These are phyloP conservation scores for Ginglymostoma cirratum DNA, from an alignment of 2,113 vertebrate species.

Conservation along the genomic window DNA sequence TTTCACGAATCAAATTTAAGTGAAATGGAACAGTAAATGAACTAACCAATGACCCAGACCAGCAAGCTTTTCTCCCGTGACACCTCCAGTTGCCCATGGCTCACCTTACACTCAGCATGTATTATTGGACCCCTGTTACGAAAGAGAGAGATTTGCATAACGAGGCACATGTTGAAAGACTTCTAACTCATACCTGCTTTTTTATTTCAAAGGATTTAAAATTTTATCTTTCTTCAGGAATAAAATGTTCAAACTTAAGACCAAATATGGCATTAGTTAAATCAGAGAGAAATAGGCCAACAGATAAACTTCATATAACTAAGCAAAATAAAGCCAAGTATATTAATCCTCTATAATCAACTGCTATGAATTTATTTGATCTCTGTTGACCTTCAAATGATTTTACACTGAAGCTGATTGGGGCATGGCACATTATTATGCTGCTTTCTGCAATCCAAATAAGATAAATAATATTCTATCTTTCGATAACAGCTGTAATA, in stretches of 20 bases:
- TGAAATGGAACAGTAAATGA: neutral
- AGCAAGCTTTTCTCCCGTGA: slow-evolving; percentile 80
- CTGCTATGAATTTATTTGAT: neutral
- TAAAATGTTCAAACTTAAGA: neutral
- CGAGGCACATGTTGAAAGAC: neutral
- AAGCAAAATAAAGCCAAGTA: neutral
- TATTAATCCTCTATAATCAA: neutral
- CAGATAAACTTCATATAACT: neutral
- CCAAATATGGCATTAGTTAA: neutral
- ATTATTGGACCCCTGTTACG: slow-evolving; percentile 67
- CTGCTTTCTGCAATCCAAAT: neutral
- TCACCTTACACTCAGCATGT: slow-evolving; percentile 73
- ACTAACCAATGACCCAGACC: slow-evolving; percentile 78
- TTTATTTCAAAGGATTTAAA: neutral
- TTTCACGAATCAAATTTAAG: neutral
- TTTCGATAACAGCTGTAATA: neutral
- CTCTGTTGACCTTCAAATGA: neutral
- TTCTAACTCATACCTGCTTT: neutral
- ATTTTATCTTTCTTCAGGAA: neutral
- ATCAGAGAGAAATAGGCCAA: neutral
- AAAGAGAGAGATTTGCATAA: neutral
- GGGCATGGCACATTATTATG: neutral
- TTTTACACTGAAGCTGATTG: neutral
- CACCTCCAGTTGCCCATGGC: slow-evolving; percentile 75
- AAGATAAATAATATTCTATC: neutral